phyloP scores from a whole-genome alignment of 2,888 invertebrate genomes.

The Branchipolynoe longqiensis region DNA sequence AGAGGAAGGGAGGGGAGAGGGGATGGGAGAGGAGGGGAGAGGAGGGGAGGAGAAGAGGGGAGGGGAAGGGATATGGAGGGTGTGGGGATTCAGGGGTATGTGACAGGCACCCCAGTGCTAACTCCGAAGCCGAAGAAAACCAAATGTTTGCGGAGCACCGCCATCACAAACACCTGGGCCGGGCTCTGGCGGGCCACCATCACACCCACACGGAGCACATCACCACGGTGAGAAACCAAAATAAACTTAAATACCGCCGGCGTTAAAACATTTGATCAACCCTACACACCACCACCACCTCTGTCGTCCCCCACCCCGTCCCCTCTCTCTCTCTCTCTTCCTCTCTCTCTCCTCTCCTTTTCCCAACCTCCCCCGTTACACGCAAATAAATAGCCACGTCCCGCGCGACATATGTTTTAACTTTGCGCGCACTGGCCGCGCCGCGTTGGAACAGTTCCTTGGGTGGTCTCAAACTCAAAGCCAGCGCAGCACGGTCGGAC shows the following conservation, averaged over 20 bases:
- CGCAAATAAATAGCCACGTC: no score
- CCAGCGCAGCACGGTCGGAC: not conserved
- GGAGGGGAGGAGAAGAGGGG: no score
- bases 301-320: no score
- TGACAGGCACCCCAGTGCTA: constrained; percentile 12
- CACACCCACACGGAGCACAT: constrained; percentile 44
- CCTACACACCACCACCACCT: constrained; percentile 41
- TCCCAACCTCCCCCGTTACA: no score
- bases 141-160: constrained; percentile 44
- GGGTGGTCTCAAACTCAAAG: no score
- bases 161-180: constrained; percentile 36
- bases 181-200: not conserved
- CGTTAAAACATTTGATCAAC: constrained; percentile 55
- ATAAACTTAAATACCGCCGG: constrained; percentile 56
- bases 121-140: constrained; percentile 27
- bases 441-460: constrained; percentile 31
- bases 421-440: constrained; percentile 38
- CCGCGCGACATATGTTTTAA: constrained; percentile 57
- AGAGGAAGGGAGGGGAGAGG: no score
- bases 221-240: constrained; percentile 53
- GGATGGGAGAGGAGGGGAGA: no score
- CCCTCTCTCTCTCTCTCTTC: no score
- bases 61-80: no score
- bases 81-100: no score
- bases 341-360: no score